Base-by-base conservation (phyloP, 2,888 invertebrate genomes). In the Chironomus tentans region DNA sequence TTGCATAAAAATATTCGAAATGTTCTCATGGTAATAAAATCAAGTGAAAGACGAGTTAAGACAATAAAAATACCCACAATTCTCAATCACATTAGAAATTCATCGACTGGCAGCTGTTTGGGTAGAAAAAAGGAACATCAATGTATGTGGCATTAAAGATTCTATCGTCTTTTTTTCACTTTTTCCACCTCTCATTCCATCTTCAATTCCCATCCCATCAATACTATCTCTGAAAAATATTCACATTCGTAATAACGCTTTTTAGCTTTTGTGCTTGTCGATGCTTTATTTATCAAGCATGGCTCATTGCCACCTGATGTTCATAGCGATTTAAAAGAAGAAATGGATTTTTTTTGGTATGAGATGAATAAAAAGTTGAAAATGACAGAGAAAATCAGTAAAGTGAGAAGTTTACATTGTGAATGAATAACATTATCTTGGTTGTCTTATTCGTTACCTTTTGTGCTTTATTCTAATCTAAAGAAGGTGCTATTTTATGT, bases 61-160 rank as follows among this genome's bases (percentile, higher is more conserved):
- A 71, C 71, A 71, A 71, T 71, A 71, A 71, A 71, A 71, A 47
- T 56, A 47, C 56, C 71, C 71, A 50, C 71, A 71, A 71, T 71
- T 71, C 71, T 71, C 71, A 71, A 71, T 71, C 71, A 71, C 71
- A 71, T 71, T 71, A 71, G 71, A 71, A 56, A 71, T 71, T 71
- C 71, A 71, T 71, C 71, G 71, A 71, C 56, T 71, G 24, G 50
- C 50, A 18, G 18, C 18, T 69, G 18, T 38, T 69, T 22, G 56
- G 56, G 38, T 38, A 38, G 38, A 38, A 10, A 10, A 38, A 38
- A 38, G 38, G 2, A 38, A 7, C 38, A 38, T 38, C 38, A 38
- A 38, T 38, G 38, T 38, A 18, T 56, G 5, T 56, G 56, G 15
- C 18, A 7, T 18, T 56, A 18, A 15, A 18, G 15, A 7, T 56